Conservation (phyloP, 2,113 vertebrate species). For the Neodon shergylaensis region DNA sequence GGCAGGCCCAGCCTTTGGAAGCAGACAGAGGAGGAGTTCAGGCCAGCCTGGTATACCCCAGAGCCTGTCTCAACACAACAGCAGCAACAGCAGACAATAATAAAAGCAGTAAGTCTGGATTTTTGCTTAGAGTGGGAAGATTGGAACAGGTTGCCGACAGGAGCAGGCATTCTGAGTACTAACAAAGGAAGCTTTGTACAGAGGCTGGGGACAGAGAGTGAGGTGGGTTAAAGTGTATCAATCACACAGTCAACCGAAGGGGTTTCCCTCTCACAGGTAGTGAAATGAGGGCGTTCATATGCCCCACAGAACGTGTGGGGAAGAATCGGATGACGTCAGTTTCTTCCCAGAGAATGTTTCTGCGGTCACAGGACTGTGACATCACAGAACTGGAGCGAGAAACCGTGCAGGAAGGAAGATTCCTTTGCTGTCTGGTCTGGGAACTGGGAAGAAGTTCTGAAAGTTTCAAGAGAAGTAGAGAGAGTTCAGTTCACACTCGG, state of each 20-base stretch:
- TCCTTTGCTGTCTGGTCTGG: slow-evolving; percentile 26
- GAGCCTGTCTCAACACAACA: background rate
- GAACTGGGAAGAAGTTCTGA: slow-evolving; percentile 51
- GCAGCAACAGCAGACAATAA: background rate
- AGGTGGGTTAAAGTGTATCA: slow-evolving; percentile 26
- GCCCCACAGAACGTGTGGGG: background rate
- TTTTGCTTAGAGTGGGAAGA: background rate
- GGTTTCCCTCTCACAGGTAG: slow-evolving; percentile 13
- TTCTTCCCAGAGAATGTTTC: slow-evolving; percentile 60
- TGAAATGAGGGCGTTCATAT: slow-evolving; percentile 34
- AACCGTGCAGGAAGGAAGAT: background rate
- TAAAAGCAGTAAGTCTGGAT: background rate
- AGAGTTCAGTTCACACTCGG: slow-evolving; percentile 44
- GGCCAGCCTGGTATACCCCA: background rate
- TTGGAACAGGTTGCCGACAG: background rate
- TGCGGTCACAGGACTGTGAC: slow-evolving; percentile 53
- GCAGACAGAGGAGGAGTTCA: background rate
- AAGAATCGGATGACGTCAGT: slow-evolving; percentile 57
- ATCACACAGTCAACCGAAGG: background rate
- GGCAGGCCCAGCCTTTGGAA: background rate
- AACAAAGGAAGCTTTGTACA: slow-evolving; percentile 27
- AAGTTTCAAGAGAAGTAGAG: slow-evolving; percentile 62
- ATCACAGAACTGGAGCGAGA: slow-evolving; percentile 54
- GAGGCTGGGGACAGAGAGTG: background rate
- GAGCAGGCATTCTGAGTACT: background rate